phyloP scores from a whole-genome alignment of 1,140 invertebrate genomes.

The Apocrypta bakeri region DNA sequence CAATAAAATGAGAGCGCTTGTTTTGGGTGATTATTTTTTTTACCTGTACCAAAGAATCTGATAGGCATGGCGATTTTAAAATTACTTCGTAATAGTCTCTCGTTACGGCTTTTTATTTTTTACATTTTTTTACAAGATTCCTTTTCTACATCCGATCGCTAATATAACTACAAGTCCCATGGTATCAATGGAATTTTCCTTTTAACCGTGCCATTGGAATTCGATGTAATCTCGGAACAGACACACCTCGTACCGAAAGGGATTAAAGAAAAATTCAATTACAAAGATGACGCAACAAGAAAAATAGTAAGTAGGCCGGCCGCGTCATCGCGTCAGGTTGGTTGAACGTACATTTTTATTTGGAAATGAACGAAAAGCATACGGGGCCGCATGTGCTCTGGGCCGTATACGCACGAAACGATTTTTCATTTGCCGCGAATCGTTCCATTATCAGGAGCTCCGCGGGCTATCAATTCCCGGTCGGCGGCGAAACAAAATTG shows the following conservation, averaged over 20 bases:
- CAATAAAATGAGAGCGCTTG: not conserved
- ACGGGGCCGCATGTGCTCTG: not conserved
- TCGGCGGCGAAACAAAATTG: conserved; percentile 51
- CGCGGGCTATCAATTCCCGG: conserved; percentile 37
- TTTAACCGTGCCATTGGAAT: not conserved
- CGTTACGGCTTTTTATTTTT: too few relatives aligned
- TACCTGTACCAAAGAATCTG: too few relatives aligned
- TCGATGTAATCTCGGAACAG: conserved; percentile 5
- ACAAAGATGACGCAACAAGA: not conserved
- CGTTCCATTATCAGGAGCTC: conserved; percentile 32
- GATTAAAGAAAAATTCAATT: not conserved
- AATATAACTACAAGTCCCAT: too few relatives aligned
- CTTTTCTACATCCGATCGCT: not conserved
- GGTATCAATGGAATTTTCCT: not conserved
- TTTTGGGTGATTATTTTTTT: too few relatives aligned
- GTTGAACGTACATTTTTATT: conserved; percentile 11
- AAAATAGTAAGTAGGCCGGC: not conserved
- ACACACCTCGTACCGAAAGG: not conserved
- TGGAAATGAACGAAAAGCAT: not conserved
- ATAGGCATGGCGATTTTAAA: too few relatives aligned
- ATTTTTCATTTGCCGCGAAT: conserved; percentile 39
- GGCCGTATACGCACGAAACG: not conserved
- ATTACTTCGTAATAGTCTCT: too few relatives aligned
- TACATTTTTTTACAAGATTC: too few relatives aligned
- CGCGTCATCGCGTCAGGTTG: not conserved